These are phyloP conservation scores for Pelagia noctiluca DNA, from an alignment of 30 jellyfish, hydroid and myxozoan genomes.

Conservation along the genomic window DNA sequence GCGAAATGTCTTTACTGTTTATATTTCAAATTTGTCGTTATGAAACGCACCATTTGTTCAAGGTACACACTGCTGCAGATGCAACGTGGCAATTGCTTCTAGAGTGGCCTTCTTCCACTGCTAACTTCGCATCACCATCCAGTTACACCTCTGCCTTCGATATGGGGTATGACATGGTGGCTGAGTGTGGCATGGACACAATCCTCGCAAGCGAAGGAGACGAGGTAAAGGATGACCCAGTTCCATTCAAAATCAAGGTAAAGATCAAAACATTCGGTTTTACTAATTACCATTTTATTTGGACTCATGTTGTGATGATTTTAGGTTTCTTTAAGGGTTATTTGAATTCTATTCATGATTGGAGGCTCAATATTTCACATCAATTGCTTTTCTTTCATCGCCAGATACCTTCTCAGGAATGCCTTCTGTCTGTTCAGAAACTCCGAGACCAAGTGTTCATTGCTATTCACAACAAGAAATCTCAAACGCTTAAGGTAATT, in stretches of 20 bases:
- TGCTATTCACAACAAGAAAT: conserved; percentile 60
- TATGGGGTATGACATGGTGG: conserved; percentile 95
- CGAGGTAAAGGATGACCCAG: conserved; percentile 74
- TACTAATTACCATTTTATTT: background rate
- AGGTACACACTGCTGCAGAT: conserved; percentile 83
- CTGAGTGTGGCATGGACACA: conserved; percentile 91
- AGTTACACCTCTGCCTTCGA: conserved; percentile 84
- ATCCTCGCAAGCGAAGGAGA: conserved; percentile 58
- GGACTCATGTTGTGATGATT: background rate
- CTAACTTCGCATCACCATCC: conserved; percentile 56
- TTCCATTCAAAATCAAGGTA: conserved; percentile 55
- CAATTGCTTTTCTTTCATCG: background rate
- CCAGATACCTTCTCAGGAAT: conserved; percentile 84
- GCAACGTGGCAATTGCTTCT: conserved; percentile 72
- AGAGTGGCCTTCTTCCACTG: conserved; percentile 72
- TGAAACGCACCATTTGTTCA: background rate
- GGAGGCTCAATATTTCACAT: background rate
- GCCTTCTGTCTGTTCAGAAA: conserved; percentile 64
- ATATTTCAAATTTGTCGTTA: no score
- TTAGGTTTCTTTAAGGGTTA: background rate
- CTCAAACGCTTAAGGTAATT: conserved; percentile 72
- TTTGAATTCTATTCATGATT: background rate
- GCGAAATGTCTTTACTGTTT: no score
- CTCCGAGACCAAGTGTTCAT: conserved; percentile 73
- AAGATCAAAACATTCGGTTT: no score